Conservation (phyloP, 2,888 invertebrate genomes). For the Amphipoea oculea region DNA sequence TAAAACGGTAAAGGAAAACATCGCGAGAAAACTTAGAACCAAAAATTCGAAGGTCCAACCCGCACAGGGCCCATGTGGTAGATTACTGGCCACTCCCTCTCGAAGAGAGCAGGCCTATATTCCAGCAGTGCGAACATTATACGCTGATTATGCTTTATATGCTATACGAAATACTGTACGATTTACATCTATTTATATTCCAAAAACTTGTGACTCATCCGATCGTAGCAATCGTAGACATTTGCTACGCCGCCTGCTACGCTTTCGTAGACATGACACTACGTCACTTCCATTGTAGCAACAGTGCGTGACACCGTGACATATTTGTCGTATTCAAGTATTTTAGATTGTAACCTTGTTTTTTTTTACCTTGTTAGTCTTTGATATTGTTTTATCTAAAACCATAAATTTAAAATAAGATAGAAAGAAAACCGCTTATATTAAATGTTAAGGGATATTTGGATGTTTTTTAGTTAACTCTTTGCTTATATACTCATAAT, state of each 20-base stretch:
- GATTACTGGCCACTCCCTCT: too few relatives aligned
- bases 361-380: neutral
- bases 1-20: too few relatives aligned
- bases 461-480: neutral
- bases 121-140: too few relatives aligned
- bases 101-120: too few relatives aligned
- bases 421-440: neutral
- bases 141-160: too few relatives aligned
- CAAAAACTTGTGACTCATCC: conserved; percentile 22
- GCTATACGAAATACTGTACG: neutral
- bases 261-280: conserved; percentile 23
- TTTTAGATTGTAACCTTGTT: neutral
- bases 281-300: conserved; percentile 13
- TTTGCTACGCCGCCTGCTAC: conserved; percentile 40
- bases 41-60: too few relatives aligned
- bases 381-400: too few relatives aligned
- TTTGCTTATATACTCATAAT: neutral
- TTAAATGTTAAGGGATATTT: neutral
- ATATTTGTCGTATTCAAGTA: neutral
- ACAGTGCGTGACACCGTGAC: neutral
- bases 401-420: neutral
- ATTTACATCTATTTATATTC: neutral
- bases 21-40: too few relatives aligned
- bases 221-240: conserved; percentile 34
- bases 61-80: too few relatives aligned